Percentiles rank a stretch among this genome's conserved stretches.
These are phyloP conservation scores for Agonum fuliginosum DNA, from an alignment of 2,888 invertebrate genomes.

Conservation along the genomic window DNA sequence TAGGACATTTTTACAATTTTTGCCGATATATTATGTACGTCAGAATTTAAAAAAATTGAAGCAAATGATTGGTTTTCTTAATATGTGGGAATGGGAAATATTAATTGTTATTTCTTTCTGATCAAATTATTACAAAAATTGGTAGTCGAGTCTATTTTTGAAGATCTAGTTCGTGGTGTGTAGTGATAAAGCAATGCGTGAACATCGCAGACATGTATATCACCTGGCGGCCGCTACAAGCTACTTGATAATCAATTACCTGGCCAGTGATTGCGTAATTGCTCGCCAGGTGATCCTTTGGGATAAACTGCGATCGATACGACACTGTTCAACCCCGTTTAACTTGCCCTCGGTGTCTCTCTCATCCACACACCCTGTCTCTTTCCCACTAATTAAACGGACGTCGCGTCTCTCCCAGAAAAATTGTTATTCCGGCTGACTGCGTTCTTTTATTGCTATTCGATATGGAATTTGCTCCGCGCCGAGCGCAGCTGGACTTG, in stretches of 20 bases:
- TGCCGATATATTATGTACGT: no score
- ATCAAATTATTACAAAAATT: no score
- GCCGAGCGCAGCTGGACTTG: slow-evolving; percentile 24
- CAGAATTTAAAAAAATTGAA: no score
- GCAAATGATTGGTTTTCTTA: no score
- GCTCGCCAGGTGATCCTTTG: slow-evolving; percentile 74
- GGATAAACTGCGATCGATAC: slow-evolving; percentile 70
- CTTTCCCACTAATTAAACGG: slow-evolving; percentile 55
- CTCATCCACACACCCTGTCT: not conserved
- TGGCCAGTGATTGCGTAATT: slow-evolving; percentile 77
- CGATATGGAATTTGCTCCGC: slow-evolving; percentile 54
- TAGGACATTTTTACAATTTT: no score
- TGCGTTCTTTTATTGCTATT: slow-evolving; percentile 58
- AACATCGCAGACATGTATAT: slow-evolving; percentile 45
- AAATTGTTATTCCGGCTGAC: slow-evolving; percentile 56
- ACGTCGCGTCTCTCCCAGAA: slow-evolving; percentile 42
- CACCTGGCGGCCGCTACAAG: slow-evolving; percentile 65
- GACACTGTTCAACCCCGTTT: slow-evolving; percentile 68
- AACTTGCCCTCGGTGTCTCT: slow-evolving; percentile 37
- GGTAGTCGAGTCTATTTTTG: no score
- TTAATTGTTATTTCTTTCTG: no score
- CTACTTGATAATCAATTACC: slow-evolving; percentile 77
- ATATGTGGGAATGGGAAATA: no score
- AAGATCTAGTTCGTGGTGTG: no score
- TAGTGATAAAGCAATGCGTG: not conserved